Percentiles rank a stretch among this genome's conserved stretches.
phyloP scores from a whole-genome alignment of 2,113 vertebrate species.

The cattle (Bos taurus) region DNA sequence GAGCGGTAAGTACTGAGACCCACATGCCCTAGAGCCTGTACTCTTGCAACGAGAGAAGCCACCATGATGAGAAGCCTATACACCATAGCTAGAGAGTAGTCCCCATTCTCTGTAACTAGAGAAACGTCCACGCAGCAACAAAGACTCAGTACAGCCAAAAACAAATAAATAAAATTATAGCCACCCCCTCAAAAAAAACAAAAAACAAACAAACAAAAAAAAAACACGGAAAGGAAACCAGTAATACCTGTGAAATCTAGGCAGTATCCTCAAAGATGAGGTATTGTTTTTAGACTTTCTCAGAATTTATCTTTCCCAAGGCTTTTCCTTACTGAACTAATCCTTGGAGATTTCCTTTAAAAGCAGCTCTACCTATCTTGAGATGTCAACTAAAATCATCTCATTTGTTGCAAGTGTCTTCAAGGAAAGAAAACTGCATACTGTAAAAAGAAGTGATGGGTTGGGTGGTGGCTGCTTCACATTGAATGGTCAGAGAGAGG shows the following conservation, averaged over 20 bases:
- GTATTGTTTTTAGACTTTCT: neutral
- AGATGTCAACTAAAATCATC: neutral
- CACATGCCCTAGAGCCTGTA: neutral
- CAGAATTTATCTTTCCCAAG: neutral
- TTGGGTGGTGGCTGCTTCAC: neutral
- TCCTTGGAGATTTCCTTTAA: slow-evolving; percentile 21
- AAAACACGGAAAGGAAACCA: neutral
- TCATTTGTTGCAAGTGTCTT: neutral
- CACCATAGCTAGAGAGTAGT: neutral
- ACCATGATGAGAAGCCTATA: neutral
- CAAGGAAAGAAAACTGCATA: neutral
- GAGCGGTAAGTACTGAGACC: neutral
- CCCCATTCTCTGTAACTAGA: neutral
- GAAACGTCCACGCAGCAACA: neutral
- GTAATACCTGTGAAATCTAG: neutral
- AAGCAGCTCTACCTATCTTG: neutral
- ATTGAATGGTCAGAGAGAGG: neutral
- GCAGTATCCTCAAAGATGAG: neutral
- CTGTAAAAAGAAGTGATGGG: neutral
- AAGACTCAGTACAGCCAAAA: neutral
- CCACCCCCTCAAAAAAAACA: neutral
- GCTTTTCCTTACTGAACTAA: neutral
- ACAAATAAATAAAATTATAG: neutral
- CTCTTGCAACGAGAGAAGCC: neutral
- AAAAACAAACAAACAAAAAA: accelerated